These are phyloP conservation scores for Nasonia vitripennis DNA, from an alignment of 1,140 invertebrate genomes.

Conservation along the genomic window DNA sequence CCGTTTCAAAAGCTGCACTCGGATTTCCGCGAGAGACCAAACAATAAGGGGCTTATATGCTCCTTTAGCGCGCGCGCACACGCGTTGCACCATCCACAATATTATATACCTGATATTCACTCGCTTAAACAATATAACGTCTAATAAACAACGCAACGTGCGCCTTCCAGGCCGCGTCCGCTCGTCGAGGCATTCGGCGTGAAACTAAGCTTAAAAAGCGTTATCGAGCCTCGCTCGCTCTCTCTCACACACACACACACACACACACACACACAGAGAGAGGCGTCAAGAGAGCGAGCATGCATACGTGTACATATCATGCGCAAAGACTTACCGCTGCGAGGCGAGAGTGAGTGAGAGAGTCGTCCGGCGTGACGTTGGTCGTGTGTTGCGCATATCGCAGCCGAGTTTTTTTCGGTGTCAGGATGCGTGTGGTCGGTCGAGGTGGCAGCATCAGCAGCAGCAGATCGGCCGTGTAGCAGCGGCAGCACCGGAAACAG, in stretches of 20 bases:
- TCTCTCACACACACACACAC: neutral
- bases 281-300: neutral
- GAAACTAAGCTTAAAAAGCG: constrained; percentile 50
- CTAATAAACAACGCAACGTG: neutral
- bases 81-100: too few relatives aligned
- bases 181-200: constrained; percentile 34
- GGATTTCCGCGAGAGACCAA: neutral
- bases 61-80: neutral
- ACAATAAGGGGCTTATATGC: neutral
- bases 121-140: neutral
- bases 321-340: constrained; percentile 44
- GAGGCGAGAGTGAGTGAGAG: neutral
- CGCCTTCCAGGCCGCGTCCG: neutral
- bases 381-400: neutral
- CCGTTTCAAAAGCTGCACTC: neutral
- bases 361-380: neutral
- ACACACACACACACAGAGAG: too few relatives aligned
- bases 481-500: constrained; percentile 13
- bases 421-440: constrained; percentile 21
- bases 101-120: too few relatives aligned
- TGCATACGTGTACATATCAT: neutral
- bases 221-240: constrained; percentile 21
- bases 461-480: neutral
- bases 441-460: neutral
- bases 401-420: neutral